Conservation (phyloP, 2,113 vertebrate genomes). For the Xenotilapia longispinis region DNA sequence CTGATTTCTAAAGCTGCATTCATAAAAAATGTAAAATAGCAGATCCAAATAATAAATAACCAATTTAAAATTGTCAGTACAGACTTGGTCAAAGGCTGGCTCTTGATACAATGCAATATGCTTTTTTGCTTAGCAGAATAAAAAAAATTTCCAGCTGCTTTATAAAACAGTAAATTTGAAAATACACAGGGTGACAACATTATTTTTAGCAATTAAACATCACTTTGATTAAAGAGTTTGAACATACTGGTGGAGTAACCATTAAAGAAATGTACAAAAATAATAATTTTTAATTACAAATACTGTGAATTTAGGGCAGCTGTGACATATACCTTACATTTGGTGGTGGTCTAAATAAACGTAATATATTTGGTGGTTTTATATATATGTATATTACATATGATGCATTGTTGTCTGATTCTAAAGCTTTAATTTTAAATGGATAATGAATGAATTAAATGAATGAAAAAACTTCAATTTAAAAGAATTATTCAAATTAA, state of each 20-base stretch:
- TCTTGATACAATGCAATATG: background rate
- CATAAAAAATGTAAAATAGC: background rate
- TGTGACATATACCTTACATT: background rate
- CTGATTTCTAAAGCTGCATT: background rate
- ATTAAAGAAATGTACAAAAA: background rate
- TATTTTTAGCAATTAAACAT: background rate
- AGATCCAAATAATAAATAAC: background rate
- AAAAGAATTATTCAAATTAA: background rate
- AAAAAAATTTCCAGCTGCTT: background rate
- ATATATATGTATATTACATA: background rate
- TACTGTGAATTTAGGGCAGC: background rate
- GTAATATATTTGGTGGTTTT: rapidly evolving
- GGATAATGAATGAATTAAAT: background rate
- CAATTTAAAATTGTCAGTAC: background rate
- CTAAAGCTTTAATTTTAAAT: background rate
- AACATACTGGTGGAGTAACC: background rate
- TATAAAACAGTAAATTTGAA: background rate
- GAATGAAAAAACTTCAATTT: background rate
- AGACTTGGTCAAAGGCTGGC: background rate
- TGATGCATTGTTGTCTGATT: background rate
- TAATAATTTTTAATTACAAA: background rate
- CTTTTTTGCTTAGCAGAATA: background rate
- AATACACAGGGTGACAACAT: background rate
- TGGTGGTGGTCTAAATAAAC: background rate
- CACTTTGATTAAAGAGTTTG: background rate